phyloP scores from a whole-genome alignment of 2,888 invertebrate species.

The Dicranocentrus wangi region DNA sequence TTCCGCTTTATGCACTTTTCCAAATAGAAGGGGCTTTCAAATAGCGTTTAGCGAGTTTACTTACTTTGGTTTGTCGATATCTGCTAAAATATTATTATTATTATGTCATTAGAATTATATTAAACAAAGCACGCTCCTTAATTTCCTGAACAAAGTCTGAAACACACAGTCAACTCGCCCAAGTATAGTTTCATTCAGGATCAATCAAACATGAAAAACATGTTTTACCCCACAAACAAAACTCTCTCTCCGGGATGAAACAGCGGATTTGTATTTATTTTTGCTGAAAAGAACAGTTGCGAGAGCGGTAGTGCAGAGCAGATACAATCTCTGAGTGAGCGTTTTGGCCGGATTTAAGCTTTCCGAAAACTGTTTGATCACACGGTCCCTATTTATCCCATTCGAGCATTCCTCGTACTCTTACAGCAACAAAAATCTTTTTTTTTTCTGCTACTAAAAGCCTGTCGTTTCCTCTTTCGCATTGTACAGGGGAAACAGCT shows the following conservation, averaged over 20 bases:
- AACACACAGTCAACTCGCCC: neutral
- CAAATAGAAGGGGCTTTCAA: too few species aligned
- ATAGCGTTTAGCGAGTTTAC: too few species aligned
- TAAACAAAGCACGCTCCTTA: constrained; percentile 33
- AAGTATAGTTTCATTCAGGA: neutral
- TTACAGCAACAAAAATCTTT: neutral
- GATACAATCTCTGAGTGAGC: too few species aligned
- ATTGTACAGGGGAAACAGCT: constrained; percentile 41
- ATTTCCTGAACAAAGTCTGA: constrained; percentile 22
- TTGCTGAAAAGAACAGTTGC: too few species aligned
- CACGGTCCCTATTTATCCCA: neutral
- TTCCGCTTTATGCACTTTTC: too few species aligned
- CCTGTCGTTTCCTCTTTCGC: constrained; percentile 43
- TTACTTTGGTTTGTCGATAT: too few species aligned
- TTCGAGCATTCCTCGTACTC: neutral
- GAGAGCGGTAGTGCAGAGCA: too few species aligned
- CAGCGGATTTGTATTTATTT: too few species aligned
- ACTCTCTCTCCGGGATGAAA: neutral
- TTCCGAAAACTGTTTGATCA: too few species aligned
- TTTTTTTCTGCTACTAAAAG: constrained; percentile 44
- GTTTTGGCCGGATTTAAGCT: too few species aligned
- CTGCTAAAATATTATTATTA: too few species aligned
- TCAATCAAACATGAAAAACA: constrained; percentile 7
- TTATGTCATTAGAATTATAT: constrained; percentile 3
- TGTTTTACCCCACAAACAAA: neutral